Evolutionary conservation across 2,888 invertebrate species (phyloP), one percentile per base, ranked within the genome.

Genomic region (Cephus spinipes): DNA sequence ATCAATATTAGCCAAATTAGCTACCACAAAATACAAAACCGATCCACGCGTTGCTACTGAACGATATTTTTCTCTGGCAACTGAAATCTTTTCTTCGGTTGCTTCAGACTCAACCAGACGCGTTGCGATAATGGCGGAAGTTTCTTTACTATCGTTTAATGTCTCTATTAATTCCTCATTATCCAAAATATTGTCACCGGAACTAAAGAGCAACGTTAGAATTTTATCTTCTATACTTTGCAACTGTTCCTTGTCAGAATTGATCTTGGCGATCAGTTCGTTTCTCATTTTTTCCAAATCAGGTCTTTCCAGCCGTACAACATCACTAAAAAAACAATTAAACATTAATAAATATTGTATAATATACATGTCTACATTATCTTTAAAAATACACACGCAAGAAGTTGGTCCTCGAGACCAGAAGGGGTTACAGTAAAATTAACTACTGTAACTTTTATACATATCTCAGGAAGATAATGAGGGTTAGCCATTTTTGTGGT

Each of bases 401-500:
- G 92, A 69, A 98, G 92, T 90, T 98, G 98, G 91, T 98, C 98
- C 90, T 98, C 98, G 4, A 98, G 92, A 4, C 98, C 98, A 73
- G 95, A 95, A 0, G 95, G 94, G 0, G 98, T 98, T 68, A 98
- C 98, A 76, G 98, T 96, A 90, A 98, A 98, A 92, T 98, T 98
- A 11, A 98, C 96, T 15, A 98, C 93, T 0, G 97, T 97, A 1
- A 98, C 98, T 93, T 97, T 97, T 80, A 97, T 97, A 88, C 98
- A 97, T 81, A 98, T 95, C 91, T 98, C 98, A 0, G 98, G 98
- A 81, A 98, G 92, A 91, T 98, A 98, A 92, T 98, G 98, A 0
- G 98, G 98, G 93, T 98, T 98, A 0, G 97, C 94, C 77, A 98
- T 92, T 92, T 98, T 98, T 1, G 98, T 97, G 0, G 98, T 98